phyloP scores from a whole-genome alignment of 2,888 invertebrate genomes.

The Cephus nigrinus region DNA sequence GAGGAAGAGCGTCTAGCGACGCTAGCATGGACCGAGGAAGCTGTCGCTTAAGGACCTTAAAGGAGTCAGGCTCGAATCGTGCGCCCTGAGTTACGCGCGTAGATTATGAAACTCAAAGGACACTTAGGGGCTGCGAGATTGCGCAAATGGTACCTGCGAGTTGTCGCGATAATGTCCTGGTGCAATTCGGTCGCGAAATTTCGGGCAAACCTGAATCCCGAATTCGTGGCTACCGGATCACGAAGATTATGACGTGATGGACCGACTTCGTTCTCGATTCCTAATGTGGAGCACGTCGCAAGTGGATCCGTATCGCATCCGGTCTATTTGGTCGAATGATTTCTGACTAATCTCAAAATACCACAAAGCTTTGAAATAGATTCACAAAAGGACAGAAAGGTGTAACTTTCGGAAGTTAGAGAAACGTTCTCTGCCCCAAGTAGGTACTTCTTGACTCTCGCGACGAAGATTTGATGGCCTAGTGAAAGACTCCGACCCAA shows the following conservation, averaged over 20 bases:
- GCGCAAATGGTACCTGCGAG: not conserved
- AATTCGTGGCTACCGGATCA: not conserved
- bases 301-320: not conserved
- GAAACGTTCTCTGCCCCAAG: not conserved
- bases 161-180: not conserved
- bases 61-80: slow-evolving; percentile 7
- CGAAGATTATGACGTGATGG: not conserved
- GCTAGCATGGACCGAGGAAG: not conserved
- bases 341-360: not conserved
- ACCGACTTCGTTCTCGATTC: not conserved
- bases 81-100: not conserved
- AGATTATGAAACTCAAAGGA: not conserved
- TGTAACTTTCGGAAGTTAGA: not conserved
- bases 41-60: slow-evolving; percentile 23
- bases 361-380: not conserved
- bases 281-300: not conserved
- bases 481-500: not conserved
- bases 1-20: slow-evolving; percentile 12
- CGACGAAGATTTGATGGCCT: not conserved
- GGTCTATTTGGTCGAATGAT: not conserved
- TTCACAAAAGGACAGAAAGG: not conserved
- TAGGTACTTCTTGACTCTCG: not conserved
- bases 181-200: not conserved
- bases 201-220: not conserved
- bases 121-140: not conserved